Evolutionary conservation across 2,113 vertebrate species (phyloP).

Genomic region (Macrotis lagotis): DNA sequence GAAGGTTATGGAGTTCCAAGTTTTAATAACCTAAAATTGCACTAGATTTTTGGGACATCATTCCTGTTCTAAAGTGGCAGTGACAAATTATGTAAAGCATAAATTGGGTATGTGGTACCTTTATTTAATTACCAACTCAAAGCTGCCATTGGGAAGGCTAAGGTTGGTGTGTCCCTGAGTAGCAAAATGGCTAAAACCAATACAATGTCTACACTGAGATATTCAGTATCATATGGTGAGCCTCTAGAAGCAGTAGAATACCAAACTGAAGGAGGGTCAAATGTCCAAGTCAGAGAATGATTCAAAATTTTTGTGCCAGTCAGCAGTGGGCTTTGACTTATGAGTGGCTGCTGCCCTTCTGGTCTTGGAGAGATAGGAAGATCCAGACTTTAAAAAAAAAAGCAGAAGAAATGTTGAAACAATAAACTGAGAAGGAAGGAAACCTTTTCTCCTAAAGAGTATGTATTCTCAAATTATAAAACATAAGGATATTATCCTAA

Average conservation of each 20-base stretch:
- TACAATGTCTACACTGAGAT: neutral
- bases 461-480: neutral
- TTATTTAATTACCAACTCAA: neutral
- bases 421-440: neutral
- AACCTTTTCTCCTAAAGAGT: neutral
- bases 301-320: neutral
- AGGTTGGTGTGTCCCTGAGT: neutral
- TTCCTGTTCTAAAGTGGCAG: neutral
- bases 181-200: neutral
- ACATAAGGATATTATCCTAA: neutral
- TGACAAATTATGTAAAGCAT: neutral
- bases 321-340: neutral
- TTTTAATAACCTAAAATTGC: neutral
- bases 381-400: neutral
- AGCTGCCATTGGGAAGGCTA: neutral
- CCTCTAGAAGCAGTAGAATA: neutral
- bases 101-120: neutral
- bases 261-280: neutral
- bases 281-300: neutral
- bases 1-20: neutral
- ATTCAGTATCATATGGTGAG: neutral
- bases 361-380: neutral
- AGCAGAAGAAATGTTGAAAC: neutral
- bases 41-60: neutral
- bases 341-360: neutral